These are phyloP conservation scores for Elysia crispata DNA, from an alignment of 2,888 invertebrate species.

Conservation along the genomic window DNA sequence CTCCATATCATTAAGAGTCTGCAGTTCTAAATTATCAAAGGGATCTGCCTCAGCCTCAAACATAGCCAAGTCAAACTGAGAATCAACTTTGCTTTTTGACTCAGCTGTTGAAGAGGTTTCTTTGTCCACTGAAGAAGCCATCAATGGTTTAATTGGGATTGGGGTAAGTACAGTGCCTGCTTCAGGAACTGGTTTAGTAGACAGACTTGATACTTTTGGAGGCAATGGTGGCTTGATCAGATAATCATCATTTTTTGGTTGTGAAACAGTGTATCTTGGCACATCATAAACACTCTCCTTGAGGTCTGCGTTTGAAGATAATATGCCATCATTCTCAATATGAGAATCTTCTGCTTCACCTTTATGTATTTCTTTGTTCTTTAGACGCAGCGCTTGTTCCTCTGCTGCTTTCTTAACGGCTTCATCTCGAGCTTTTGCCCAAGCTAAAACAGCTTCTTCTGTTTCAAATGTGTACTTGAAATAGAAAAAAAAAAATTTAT, in stretches of 20 bases:
- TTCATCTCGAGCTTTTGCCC: slow-evolving; percentile 63
- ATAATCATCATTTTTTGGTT: slow-evolving; percentile 23
- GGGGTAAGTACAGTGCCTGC: slow-evolving; percentile 63
- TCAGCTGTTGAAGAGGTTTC: neutral
- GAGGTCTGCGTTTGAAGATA: neutral
- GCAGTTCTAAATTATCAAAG: slow-evolving; percentile 68
- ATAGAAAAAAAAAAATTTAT: slow-evolving; percentile 33
- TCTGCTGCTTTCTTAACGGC: slow-evolving; percentile 32
- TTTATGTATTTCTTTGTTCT: neutral
- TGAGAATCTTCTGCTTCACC: neutral
- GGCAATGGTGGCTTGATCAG: slow-evolving; percentile 11
- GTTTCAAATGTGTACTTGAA: slow-evolving; percentile 71
- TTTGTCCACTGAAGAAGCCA: neutral
- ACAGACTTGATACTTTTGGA: slow-evolving; percentile 48
- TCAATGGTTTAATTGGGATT: slow-evolving; percentile 53
- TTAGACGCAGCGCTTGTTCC: slow-evolving; percentile 10
- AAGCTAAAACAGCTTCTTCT: slow-evolving; percentile 70
- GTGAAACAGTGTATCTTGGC: slow-evolving; percentile 32
- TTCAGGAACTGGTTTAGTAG: slow-evolving; percentile 56
- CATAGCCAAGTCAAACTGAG: slow-evolving; percentile 63
- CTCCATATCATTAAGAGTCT: slow-evolving; percentile 69
- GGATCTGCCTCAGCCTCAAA: slow-evolving; percentile 72
- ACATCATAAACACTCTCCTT: slow-evolving; percentile 39
- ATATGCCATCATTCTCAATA: neutral
- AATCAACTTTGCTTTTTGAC: slow-evolving; percentile 3